phyloP scores from a whole-genome alignment of 2,888 invertebrate species.

The Drosophila quinaria region DNA sequence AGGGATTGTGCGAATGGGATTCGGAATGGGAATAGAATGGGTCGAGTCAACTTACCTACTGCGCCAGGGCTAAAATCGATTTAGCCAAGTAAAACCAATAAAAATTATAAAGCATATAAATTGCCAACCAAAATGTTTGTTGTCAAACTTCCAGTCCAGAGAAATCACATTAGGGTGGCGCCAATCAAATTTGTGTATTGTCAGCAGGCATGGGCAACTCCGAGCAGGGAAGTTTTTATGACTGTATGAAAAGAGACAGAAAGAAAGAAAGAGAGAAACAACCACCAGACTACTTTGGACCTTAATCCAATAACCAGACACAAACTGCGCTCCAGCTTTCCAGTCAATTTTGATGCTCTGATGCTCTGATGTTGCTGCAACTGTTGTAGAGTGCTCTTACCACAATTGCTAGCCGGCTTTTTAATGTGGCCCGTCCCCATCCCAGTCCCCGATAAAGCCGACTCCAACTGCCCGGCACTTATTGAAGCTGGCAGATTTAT shows the following conservation, averaged over 20 bases:
- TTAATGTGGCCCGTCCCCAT: constrained; percentile 17
- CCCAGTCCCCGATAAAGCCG: neutral
- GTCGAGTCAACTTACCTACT: constrained; percentile 24
- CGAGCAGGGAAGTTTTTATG: constrained; percentile 39
- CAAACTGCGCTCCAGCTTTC: constrained; percentile 33
- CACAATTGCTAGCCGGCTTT: constrained; percentile 27
- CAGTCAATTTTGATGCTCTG: constrained; percentile 14
- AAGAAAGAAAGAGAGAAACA: neutral
- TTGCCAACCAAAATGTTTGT: constrained; percentile 71
- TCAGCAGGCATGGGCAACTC: constrained; percentile 34
- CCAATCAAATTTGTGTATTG: constrained; percentile 72
- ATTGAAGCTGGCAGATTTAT: constrained; percentile 77
- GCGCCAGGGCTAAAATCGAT: constrained; percentile 54
- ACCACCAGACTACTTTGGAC: constrained; percentile 34
- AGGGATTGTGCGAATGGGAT: neutral
- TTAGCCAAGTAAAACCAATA: constrained; percentile 61
- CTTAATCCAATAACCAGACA: constrained; percentile 15
- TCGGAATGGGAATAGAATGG: neutral
- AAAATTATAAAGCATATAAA: constrained; percentile 73
- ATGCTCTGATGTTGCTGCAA: constrained; percentile 20
- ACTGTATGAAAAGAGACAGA: constrained; percentile 32
- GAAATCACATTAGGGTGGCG: constrained; percentile 67
- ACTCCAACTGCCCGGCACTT: constrained; percentile 57
- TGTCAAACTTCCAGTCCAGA: constrained; percentile 61
- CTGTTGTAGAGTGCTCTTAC: constrained; percentile 7